Percentiles rank a stretch among this genome's conserved stretches.
Conservation (phyloP, 2,888 invertebrate genomes). For the Ophraella communa region DNA sequence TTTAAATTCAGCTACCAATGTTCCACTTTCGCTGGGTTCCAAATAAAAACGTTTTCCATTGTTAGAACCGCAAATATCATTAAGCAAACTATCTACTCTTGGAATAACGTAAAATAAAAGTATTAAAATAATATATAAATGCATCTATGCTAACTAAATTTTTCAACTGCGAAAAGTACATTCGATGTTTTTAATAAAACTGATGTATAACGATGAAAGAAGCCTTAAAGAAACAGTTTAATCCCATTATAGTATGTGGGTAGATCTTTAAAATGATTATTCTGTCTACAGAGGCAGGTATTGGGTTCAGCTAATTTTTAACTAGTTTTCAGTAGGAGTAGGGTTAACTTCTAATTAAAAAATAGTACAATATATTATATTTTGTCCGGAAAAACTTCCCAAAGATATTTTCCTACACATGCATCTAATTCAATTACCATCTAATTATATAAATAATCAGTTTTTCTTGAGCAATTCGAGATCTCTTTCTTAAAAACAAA, state of each 20-base stretch:
- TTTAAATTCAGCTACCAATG: slow-evolving; percentile 53
- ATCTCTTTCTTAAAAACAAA: too few species aligned
- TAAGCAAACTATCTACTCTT: slow-evolving; percentile 19
- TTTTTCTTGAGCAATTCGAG: too few species aligned
- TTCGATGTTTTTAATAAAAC: not conserved
- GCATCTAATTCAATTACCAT: too few species aligned
- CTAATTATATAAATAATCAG: too few species aligned
- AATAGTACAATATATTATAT: too few species aligned
- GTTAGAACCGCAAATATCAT: slow-evolving; percentile 41
- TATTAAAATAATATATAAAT: slow-evolving; percentile 8
- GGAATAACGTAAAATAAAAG: slow-evolving; percentile 4
- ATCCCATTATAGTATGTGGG: slow-evolving; percentile 30
- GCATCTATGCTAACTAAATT: slow-evolving; percentile 1
- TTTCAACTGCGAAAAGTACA: not conserved
- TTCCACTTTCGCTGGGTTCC: slow-evolving; percentile 56
- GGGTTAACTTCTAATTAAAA: too few species aligned
- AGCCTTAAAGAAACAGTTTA: slow-evolving; percentile 25
- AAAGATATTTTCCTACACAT: too few species aligned
- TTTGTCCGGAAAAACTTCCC: too few species aligned
- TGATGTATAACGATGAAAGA: slow-evolving; percentile 21
- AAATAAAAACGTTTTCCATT: slow-evolving; percentile 51
- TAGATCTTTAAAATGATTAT: not conserved
- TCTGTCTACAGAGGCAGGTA: not conserved
- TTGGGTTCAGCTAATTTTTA: not conserved
- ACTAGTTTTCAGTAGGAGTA: too few species aligned